phyloP scores from a whole-genome alignment of 1,140 invertebrate species.

The Camponotus vicinus region DNA sequence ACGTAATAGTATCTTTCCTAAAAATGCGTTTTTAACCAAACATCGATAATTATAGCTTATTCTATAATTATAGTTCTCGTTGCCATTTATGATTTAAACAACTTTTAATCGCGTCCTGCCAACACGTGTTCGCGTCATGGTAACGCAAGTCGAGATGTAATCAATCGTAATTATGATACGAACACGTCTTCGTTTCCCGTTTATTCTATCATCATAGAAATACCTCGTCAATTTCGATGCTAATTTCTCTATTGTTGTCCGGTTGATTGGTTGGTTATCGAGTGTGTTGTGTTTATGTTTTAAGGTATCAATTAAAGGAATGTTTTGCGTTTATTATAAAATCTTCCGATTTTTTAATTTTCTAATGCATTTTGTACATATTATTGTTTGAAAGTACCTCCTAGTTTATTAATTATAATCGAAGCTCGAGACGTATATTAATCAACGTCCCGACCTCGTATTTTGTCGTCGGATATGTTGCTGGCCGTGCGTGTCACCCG shows the following conservation, averaged over 20 bases:
- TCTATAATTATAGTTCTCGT: neutral
- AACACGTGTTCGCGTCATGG: conserved; percentile 23
- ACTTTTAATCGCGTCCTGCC: conserved; percentile 27
- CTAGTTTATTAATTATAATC: neutral
- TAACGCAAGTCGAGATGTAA: conserved; percentile 29
- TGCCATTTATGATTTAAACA: conserved; percentile 9
- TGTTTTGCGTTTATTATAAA: neutral
- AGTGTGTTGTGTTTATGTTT: neutral
- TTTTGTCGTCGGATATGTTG: conserved; percentile 57
- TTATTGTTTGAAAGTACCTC: neutral
- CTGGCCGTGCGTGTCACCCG: conserved; percentile 57
- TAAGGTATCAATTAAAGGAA: neutral
- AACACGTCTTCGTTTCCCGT: conserved; percentile 6
- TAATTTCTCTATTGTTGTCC: neutral
- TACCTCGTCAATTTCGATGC: conserved; percentile 3
- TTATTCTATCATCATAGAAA: neutral
- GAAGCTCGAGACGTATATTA: neutral
- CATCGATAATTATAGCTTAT: neutral
- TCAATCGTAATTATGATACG: conserved; percentile 39
- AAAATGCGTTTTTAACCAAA: neutral
- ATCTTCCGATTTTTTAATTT: neutral
- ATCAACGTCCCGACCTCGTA: conserved; percentile 28
- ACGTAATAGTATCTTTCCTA: neutral
- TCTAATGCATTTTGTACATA: neutral
- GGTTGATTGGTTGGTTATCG: conserved; percentile 9